Percentiles rank a stretch among this genome's conserved stretches.
Conservation (phyloP, 2,797 vertebrate species). For the Salmo trutta region DNA sequence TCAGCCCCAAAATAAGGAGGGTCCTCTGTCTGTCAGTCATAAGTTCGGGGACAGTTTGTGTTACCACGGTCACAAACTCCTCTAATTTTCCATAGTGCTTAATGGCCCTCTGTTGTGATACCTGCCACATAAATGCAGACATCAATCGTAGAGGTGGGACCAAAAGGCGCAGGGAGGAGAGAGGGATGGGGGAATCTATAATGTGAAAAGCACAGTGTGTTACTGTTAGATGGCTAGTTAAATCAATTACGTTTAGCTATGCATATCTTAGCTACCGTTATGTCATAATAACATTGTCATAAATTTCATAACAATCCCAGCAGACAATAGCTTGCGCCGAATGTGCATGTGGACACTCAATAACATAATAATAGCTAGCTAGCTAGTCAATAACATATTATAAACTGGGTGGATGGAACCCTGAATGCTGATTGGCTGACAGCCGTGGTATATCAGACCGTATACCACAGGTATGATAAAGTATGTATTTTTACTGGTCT, state of each 20-base stretch:
- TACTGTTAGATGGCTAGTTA: neutral
- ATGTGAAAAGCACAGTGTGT: neutral
- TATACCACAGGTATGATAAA: too few relatives aligned
- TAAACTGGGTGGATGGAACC: too few relatives aligned
- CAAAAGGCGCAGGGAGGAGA: slow-evolving; percentile 59
- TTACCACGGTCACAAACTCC: slow-evolving; percentile 64
- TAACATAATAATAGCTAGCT: neutral
- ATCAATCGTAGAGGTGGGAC: slow-evolving; percentile 66
- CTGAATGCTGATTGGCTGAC: too few relatives aligned
- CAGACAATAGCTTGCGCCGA: neutral
- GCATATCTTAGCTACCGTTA: neutral
- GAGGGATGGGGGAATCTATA: slow-evolving; percentile 44
- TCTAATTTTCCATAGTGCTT: slow-evolving; percentile 65
- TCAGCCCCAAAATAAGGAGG: slow-evolving; percentile 65
- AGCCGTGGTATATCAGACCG: too few relatives aligned
- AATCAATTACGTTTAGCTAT: neutral
- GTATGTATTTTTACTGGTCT: too few relatives aligned
- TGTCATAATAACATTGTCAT: neutral
- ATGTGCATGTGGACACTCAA: neutral
- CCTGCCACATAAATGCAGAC: slow-evolving; percentile 64
- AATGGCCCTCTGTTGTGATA: slow-evolving; percentile 53
- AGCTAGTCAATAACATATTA: neutral
- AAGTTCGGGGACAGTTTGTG: slow-evolving; percentile 64
- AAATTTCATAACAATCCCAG: neutral
- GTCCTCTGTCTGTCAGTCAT: slow-evolving; percentile 55